phyloP scores from a whole-genome alignment of 2,113 vertebrate species.

The Pteronura brasiliensis region DNA sequence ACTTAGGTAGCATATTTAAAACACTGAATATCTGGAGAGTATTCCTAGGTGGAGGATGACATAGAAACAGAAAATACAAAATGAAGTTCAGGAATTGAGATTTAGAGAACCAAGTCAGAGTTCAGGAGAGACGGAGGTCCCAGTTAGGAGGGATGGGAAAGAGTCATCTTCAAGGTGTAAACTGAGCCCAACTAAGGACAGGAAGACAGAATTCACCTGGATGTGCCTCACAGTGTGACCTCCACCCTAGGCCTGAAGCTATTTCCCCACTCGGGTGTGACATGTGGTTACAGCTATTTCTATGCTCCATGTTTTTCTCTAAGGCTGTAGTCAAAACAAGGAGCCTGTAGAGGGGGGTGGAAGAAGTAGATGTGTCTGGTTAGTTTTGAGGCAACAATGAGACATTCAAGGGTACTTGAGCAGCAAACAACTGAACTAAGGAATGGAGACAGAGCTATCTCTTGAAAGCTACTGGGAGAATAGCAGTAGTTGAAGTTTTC shows the following conservation, averaged over 20 bases:
- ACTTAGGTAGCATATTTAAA: neutral
- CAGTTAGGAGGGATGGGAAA: neutral
- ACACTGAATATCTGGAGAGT: neutral
- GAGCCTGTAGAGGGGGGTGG: neutral
- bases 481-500: neutral
- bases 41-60: neutral
- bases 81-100: neutral
- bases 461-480: neutral
- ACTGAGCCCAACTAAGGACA: neutral
- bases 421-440: neutral
- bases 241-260: conserved; percentile 42
- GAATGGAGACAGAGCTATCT: neutral
- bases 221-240: neutral
- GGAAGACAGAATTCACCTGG: neutral
- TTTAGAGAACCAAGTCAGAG: neutral
- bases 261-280: conserved; percentile 9
- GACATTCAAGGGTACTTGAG: neutral
- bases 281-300: neutral
- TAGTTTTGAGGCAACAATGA: neutral
- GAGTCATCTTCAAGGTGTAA: neutral
- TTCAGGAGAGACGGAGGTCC: neutral
- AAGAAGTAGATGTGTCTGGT: neutral
- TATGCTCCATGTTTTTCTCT: conserved; percentile 1
- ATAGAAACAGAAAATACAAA: neutral
- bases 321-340: neutral